These are phyloP conservation scores for Octopus sinensis DNA, from an alignment of 1,140 invertebrate genomes.

Conservation along the genomic window DNA sequence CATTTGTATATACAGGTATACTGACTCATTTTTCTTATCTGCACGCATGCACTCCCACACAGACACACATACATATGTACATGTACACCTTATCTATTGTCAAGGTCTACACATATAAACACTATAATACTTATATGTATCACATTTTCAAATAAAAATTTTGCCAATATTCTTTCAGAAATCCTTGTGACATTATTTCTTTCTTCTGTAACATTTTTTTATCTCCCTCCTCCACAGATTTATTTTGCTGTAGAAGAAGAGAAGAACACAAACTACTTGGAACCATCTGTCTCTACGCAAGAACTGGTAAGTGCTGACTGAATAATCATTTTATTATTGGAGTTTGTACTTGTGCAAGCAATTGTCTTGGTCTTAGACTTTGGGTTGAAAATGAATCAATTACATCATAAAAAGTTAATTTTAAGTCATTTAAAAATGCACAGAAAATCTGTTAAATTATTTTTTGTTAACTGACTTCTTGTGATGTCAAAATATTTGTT, in stretches of 20 bases:
- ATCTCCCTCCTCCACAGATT: slow-evolving; percentile 5
- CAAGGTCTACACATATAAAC: too few relatives aligned
- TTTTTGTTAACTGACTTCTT: too few relatives aligned
- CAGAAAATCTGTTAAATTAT: background rate
- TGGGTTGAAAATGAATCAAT: background rate
- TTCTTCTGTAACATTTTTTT: too few relatives aligned
- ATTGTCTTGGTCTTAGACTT: background rate
- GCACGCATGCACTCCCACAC: background rate
- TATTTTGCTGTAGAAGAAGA: slow-evolving; percentile 25
- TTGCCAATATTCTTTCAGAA: too few relatives aligned
- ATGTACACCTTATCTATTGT: too few relatives aligned
- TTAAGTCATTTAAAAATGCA: background rate
- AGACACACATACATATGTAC: background rate
- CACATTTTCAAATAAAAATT: too few relatives aligned
- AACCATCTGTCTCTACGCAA: background rate
- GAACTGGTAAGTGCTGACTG: background rate
- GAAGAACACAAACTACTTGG: background rate
- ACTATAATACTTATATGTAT: too few relatives aligned
- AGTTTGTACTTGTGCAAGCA: slow-evolving; percentile 17
- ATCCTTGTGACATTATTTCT: background rate
- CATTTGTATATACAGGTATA: too few relatives aligned
- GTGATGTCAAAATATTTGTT: too few relatives aligned
- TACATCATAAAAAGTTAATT: background rate
- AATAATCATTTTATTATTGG: background rate
- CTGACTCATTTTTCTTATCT: background rate